Percentiles rank a stretch among this genome's conserved stretches.
phyloP scores from a whole-genome alignment of 2,888 invertebrate genomes.

The Brachyopa scutellaris region DNA sequence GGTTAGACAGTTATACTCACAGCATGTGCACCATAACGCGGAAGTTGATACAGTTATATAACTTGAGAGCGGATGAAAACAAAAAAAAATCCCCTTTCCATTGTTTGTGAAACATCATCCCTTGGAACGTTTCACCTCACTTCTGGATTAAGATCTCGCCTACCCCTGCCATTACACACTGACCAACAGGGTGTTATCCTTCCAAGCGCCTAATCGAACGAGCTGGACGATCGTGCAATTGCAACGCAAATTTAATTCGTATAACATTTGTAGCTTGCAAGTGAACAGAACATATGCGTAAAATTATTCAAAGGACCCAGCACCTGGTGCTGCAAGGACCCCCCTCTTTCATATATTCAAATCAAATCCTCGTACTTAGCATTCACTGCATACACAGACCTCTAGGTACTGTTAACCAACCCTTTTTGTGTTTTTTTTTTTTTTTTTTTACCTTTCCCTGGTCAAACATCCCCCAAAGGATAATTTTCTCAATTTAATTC shows the following conservation, averaged over 20 bases:
- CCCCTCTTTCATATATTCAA: constrained; percentile 7
- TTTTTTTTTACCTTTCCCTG: not conserved
- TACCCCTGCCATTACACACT: constrained; percentile 6
- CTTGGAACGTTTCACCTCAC: constrained; percentile 20
- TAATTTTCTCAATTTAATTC: constrained; percentile 45
- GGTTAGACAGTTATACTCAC: constrained; percentile 42
- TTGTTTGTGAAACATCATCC: constrained; percentile 11
- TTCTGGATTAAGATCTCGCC: constrained; percentile 41
- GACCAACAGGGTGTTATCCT: constrained; percentile 27
- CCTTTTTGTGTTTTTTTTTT: constrained; percentile 11
- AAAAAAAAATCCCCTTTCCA: constrained; percentile 1
- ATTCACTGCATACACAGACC: not conserved
- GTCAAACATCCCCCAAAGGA: constrained; percentile 35
- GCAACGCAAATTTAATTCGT: constrained; percentile 30
- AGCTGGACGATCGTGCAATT: constrained; percentile 22
- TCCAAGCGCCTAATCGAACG: constrained; percentile 22
- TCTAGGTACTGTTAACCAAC: constrained; percentile 27
- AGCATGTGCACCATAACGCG: constrained; percentile 52
- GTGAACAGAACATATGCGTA: constrained; percentile 21
- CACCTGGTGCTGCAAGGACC: constrained; percentile 25
- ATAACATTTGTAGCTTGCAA: not conserved
- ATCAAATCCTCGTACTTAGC: constrained; percentile 25
- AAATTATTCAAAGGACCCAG: constrained; percentile 1
- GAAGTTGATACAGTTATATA: constrained; percentile 58
- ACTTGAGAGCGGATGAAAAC: not conserved